Conservation (phyloP, 2,113 vertebrate species). For the Cyprinodon tularosa region DNA sequence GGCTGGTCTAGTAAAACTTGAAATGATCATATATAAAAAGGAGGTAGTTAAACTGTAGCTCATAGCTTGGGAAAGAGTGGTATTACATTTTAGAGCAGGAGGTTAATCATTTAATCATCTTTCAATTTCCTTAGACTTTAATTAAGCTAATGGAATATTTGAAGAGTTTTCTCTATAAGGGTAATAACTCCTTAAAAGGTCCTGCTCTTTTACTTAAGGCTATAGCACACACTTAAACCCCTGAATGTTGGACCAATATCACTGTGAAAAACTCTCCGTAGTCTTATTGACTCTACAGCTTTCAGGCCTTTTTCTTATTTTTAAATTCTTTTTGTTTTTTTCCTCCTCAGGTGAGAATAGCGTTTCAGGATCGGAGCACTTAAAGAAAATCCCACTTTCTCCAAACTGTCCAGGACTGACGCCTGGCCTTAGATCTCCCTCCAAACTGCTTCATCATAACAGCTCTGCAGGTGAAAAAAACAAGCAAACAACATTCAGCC, state of each 20-base stretch:
- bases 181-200: constrained; percentile 16
- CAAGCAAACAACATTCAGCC: neutral
- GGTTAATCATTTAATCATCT: constrained; percentile 65
- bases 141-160: constrained; percentile 63
- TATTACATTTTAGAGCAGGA: constrained; percentile 33
- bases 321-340: neutral
- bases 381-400: constrained; percentile 86
- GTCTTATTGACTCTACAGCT: neutral
- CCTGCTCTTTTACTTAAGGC: constrained; percentile 14
- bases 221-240: constrained; percentile 14
- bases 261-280: neutral
- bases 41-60: constrained; percentile 28
- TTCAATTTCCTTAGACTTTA: constrained; percentile 55
- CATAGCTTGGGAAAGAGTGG: constrained; percentile 18
- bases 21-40: constrained; percentile 30
- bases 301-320: neutral
- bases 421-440: constrained; percentile 81
- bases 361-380: constrained; percentile 80
- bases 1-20: constrained; percentile 39
- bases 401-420: constrained; percentile 79
- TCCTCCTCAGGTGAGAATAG: constrained; percentile 82
- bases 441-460: constrained; percentile 82
- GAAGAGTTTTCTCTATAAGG: constrained; percentile 40
- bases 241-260: neutral
- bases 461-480: constrained; percentile 82